Conservation (phyloP, 2,113 vertebrate species). For the Laticauda laticaudata region DNA sequence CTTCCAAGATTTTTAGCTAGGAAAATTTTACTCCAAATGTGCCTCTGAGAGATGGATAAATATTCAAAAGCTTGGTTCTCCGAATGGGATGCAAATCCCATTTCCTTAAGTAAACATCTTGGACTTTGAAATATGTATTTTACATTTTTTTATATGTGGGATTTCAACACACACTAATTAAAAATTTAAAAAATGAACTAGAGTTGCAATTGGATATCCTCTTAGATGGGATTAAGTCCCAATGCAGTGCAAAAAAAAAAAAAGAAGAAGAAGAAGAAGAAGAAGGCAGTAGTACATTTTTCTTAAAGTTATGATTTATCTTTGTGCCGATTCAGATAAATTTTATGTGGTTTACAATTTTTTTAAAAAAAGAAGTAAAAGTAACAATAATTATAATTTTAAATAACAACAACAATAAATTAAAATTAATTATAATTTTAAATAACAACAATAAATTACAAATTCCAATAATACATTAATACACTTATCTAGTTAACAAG, state of each 20-base stretch:
- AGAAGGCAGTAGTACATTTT: not conserved
- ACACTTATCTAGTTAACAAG: not conserved
- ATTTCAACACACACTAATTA: not conserved
- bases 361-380: not conserved
- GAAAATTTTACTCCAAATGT: slow-evolving; percentile 35
- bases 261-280: no score
- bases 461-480: not conserved
- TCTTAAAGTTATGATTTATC: not conserved
- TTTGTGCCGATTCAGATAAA: not conserved
- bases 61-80: not conserved
- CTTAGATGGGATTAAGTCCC: not conserved
- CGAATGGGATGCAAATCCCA: not conserved
- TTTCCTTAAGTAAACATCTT: not conserved
- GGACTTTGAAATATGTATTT: not conserved
- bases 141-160: not conserved
- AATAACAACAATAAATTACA: not conserved
- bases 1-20: slow-evolving; percentile 31
- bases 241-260: not conserved
- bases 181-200: not conserved
- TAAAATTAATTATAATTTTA: not conserved
- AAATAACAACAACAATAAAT: not conserved
- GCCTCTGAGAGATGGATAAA: not conserved
- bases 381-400: not conserved
- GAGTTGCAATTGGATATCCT: not conserved
- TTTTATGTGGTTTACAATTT: not conserved